A percentile compares a stretch with the other conserved stretches of the same genome.
These are phyloP conservation scores for Byasa hedistus DNA, from an alignment of 2,888 invertebrate genomes.

Conservation along the genomic window DNA sequence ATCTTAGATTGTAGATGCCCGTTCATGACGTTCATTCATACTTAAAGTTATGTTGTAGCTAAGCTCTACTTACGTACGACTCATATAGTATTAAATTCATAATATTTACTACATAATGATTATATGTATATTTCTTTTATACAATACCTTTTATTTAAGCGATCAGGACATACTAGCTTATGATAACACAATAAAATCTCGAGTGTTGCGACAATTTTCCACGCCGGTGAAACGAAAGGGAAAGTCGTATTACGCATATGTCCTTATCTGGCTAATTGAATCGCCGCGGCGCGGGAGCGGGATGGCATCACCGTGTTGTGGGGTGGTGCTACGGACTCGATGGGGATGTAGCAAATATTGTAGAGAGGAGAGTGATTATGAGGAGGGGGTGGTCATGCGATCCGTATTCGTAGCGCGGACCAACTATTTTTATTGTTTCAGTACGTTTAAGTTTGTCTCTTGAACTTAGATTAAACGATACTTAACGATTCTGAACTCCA, in stretches of 20 bases:
- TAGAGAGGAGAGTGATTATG: slow-evolving; percentile 33
- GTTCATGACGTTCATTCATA: too few relatives aligned
- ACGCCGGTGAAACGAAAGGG: slow-evolving; percentile 25
- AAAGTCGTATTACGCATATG: slow-evolving; percentile 23
- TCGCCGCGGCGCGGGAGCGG: slow-evolving; percentile 17
- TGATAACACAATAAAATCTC: slow-evolving; percentile 28
- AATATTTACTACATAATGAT: too few relatives aligned
- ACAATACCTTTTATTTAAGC: slow-evolving; percentile 22
- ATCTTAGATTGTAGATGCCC: too few relatives aligned
- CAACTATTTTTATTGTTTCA: slow-evolving; percentile 1
- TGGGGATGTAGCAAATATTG: slow-evolving; percentile 34
- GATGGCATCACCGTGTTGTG: slow-evolving; percentile 10
- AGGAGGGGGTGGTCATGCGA: slow-evolving; percentile 25
- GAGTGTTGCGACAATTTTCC: slow-evolving; percentile 26
- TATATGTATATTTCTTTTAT: too few relatives aligned
- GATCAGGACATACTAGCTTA: slow-evolving; percentile 11
- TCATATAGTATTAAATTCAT: too few relatives aligned
- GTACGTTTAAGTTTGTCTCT: too few relatives aligned
- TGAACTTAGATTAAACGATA: too few relatives aligned
- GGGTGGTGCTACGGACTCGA: slow-evolving; percentile 17
- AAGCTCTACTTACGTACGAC: too few relatives aligned
- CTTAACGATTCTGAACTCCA: too few relatives aligned
- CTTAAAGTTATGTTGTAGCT: too few relatives aligned
- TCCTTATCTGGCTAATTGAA: slow-evolving; percentile 22
- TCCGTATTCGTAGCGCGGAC: slow-evolving; percentile 26